Evolutionary conservation across 92 coral and sea anemone genomes (phyloP), one percentile per base, ranked within the genome.

Genomic region (Zoanthus sociatus): DNA sequence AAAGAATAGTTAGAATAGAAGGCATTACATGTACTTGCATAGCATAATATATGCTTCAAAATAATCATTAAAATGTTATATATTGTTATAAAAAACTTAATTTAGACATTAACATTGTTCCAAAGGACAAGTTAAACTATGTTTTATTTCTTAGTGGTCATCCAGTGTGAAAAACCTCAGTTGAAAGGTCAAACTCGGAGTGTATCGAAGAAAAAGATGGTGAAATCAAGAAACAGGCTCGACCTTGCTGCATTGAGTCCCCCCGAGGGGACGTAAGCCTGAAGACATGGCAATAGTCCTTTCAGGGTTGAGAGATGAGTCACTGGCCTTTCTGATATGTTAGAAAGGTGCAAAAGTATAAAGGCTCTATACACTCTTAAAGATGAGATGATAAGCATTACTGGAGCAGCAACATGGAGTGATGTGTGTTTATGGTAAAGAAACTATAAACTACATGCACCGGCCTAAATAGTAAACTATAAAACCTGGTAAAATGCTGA

Each of bases 321-420:
- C 67, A 13, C 1, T 4, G 16, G 67, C 67, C 67, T 60, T 11
- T 60, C 81, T 30, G 56, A 89, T 32, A 32, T 16, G 30, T 30
- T 21, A 37, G 78, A 83, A 9, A 71, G 64, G 73, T 73, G 79
- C 77, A 61, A 78, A 61, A 32, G 16, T 77, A n/a, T 76, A 58
- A 61, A 76, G 32, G 58, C 81, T 7, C 67, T 60, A 60, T 60
- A 60, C 67, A 60, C 67, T 60, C 67, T 60, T 60, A 60, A 12
- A n/a, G 67, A 11, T 7, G 67, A 13, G 20, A 60, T 60, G 67
- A n/a, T 60, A 60, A 60, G 16, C 67, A 4, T 60, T n/a, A 60
- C 67, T 60, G 67, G 67, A 0, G 67, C 16, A n/a, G 13, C 67
- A 60, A 60, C 5, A n/a, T 60, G 67, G 67, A 60, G 67, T n/a